phyloP scores from a whole-genome alignment of 2,888 invertebrate species.

The Drosophila incognita region DNA sequence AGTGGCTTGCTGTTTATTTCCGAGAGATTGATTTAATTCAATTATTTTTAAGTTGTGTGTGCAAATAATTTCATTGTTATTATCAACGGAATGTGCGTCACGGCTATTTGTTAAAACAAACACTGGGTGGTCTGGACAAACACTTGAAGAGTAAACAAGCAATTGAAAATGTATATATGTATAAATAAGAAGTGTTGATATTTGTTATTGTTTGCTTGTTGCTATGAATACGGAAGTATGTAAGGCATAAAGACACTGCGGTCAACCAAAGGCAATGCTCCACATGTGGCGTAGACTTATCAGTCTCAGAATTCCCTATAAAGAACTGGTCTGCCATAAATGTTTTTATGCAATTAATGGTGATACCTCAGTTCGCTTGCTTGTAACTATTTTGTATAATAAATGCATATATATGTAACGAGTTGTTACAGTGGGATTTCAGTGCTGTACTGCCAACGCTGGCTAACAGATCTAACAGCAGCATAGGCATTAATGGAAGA shows the following conservation, averaged over 20 bases:
- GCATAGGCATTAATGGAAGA: background rate
- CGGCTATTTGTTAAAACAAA: constrained; percentile 20
- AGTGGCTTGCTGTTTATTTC: constrained; percentile 17
- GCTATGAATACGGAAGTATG: constrained; percentile 9
- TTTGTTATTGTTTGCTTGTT: background rate
- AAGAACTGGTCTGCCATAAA: background rate
- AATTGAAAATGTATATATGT: background rate
- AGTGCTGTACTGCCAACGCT: background rate
- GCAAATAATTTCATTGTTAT: constrained; percentile 3
- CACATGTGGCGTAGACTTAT: constrained; percentile 20
- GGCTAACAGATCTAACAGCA: background rate
- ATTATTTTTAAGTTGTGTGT: constrained; percentile 11
- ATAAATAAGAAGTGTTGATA: background rate
- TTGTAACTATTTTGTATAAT: background rate
- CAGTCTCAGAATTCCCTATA: constrained; percentile 18
- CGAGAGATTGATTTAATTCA: constrained; percentile 27
- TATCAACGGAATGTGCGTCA: background rate
- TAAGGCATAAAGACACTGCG: background rate
- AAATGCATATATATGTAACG: background rate
- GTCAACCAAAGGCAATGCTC: background rate
- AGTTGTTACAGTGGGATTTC: background rate
- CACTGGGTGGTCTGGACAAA: constrained; percentile 3
- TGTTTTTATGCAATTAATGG: constrained; percentile 22
- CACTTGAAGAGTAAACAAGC: background rate
- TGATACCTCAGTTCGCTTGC: constrained; percentile 4